Base-by-base conservation (phyloP, 2,888 invertebrate species). In the Ommatoiulus sabulosus region DNA sequence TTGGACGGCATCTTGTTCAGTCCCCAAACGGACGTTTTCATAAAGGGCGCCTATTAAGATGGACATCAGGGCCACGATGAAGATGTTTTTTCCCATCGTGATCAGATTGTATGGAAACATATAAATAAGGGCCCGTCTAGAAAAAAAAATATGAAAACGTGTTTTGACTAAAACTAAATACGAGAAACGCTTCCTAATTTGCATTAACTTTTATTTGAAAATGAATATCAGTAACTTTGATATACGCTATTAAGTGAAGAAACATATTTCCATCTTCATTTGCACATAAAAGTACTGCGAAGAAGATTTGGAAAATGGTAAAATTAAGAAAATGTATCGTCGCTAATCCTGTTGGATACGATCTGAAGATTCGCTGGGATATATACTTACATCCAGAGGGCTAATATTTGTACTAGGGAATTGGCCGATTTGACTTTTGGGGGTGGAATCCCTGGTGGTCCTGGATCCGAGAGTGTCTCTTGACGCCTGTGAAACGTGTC, bases 51-150 rank as follows among this genome's bases (percentile, higher is more conserved):
- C 98, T 52, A 97, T 95, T 90, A 96, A 94, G 88, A 98, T 94
- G 3, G 98, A 97, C 91, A 98, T 94, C 90, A 96, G 94, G 0
- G 96, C 96, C 0, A 97, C 95, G 20, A 97, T 94, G 35, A 97
- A 94, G 15, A 97, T 94, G 90, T 96, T 95, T 84, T 95, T 95
- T 57, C 97, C 94, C 93, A 97, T 96, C 90, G 95, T 95, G 0
- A 97, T 95, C 72, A 97, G 93, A 4, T 97, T 96, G 91, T 95
- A 96, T 88, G 97, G 97, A 92, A 97, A 97, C 87, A 96, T 97
- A 93, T 96, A 97, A 89, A 97, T 94, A 91, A 93, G 90, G 43
- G 92, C 92, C 87, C 93, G 93, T 89, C 93, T 93, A 91, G 46
- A 91, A 52, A n/a, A 91, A 52, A n/a, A 85, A 89, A n/a, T 35